Percentiles rank a stretch among this genome's conserved stretches.
Evolutionary conservation across 2,797 vertebrate species (phyloP).

Genomic region (Chanos chanos): DNA sequence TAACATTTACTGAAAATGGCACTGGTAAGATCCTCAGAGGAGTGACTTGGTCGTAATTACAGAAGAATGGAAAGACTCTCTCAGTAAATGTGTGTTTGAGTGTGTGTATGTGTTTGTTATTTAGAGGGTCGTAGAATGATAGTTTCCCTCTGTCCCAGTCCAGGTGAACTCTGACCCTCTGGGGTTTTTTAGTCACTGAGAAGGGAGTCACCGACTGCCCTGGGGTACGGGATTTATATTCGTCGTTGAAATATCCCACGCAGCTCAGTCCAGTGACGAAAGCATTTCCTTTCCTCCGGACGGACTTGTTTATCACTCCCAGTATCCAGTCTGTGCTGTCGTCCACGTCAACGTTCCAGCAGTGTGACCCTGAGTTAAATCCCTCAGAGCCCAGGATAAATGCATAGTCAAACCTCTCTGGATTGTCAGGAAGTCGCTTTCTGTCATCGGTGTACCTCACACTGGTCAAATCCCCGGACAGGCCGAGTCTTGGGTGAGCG

Average conservation of each 20-base stretch:
- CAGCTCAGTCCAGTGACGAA: conserved; percentile 28
- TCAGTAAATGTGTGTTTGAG: conserved; percentile 28
- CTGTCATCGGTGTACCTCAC: conserved; percentile 20
- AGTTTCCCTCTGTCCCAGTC: conserved; percentile 33
- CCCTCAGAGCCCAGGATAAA: conserved; percentile 32
- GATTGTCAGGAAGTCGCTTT: conserved; percentile 33
- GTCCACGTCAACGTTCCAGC: conserved; percentile 42
- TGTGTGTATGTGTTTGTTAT: conserved; percentile 24
- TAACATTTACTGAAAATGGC: too few relatives aligned
- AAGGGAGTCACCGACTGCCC: neutral
- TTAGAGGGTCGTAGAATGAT: conserved; percentile 31
- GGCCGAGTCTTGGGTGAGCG: conserved; percentile 20
- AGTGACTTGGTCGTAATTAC: too few relatives aligned
- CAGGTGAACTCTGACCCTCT: conserved; percentile 39
- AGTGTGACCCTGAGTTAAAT: conserved; percentile 34
- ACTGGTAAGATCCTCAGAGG: too few relatives aligned
- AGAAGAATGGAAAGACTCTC: conserved; percentile 22
- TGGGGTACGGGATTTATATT: conserved; percentile 4
- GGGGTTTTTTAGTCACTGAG: conserved; percentile 4
- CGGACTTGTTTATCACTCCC: conserved; percentile 33
- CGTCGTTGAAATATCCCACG: conserved; percentile 7
- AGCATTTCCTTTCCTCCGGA: conserved; percentile 16
- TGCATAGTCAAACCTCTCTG: conserved; percentile 22
- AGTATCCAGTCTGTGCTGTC: conserved; percentile 21
- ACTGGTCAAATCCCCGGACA: conserved; percentile 42